Base-by-base conservation (phyloP, 2,888 invertebrate genomes). In the Serrognathus titanus region DNA sequence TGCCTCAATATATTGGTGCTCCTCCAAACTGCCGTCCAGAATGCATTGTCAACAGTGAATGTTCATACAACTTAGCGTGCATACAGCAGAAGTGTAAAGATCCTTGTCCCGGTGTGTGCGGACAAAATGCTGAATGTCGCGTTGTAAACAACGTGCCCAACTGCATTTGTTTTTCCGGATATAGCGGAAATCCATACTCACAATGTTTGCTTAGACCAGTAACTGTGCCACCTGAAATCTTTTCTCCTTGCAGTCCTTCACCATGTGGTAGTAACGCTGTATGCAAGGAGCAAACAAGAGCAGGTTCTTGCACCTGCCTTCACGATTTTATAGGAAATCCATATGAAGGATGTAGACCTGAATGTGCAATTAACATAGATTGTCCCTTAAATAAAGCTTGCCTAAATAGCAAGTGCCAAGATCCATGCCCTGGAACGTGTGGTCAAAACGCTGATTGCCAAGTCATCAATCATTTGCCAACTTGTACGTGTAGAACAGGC, bases 11-110 rank as follows among this genome's bases (percentile, higher is more conserved):
- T 74, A 79, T 83, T 48, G 87, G 88, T 35, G 81, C 82, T 12
- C 90, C 92, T 35, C 90, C 90, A 3, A 84, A 84, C 61, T 92
- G 92, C 71, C 81, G 85, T 61, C 89, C 90, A 0, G 90, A 91
- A 74, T 91, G 91, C 71, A 82, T 85, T 8, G 81, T 83, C 53
- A 89, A 91, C 69, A 79, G 82, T 35, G 86, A 87, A 73, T 88
- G 88, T 71, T 62, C 82, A 1, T 78, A 78, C 61, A 79, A 83
- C 61, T 75, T 81, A 58, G 86, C 86, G 24, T 87, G 87, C 67
- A 83, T 86, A n/a, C 83, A 84, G 68, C 81, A 82, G 58, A 86
- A 84, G 74, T 89, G 88, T 65, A 76, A 75, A 65, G 85, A 89
- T 75, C 88, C 88, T 35, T 89, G 89, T 65, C 82, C 82, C 1